A percentile compares a stretch with the other conserved stretches of the same genome.
Evolutionary conservation across 2,113 vertebrate species (phyloP).

Genomic region (Cepphus grylle): DNA sequence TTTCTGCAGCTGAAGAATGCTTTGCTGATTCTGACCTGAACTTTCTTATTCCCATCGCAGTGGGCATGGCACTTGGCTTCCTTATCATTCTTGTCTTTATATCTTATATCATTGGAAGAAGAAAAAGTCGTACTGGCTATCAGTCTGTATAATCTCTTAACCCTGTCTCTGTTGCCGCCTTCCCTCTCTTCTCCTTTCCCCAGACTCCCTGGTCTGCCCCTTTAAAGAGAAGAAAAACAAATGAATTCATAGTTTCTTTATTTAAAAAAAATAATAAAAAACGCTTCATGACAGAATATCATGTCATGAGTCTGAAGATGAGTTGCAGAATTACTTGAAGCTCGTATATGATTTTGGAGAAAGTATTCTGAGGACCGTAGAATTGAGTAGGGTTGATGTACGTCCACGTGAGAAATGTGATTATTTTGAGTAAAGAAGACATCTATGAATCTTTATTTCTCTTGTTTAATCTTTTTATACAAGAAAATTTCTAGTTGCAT

Average conservation of each 20-base stretch:
- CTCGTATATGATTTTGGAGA: conserved; percentile 24
- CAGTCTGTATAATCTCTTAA: conserved; percentile 84
- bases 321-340: background rate
- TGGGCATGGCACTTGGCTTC: conserved; percentile 91
- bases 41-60: conserved; percentile 94
- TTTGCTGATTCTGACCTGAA: conserved; percentile 95
- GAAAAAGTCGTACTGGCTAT: conserved; percentile 93
- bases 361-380: background rate
- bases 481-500: background rate
- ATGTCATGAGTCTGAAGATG: background rate
- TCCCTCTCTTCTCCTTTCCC: background rate
- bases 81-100: conserved; percentile 95
- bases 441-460: background rate
- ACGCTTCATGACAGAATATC: background rate
- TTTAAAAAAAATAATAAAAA: background rate
- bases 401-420: background rate
- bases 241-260: background rate
- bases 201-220: background rate
- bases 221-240: background rate
- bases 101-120: conserved; percentile 93
- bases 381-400: background rate
- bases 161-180: background rate
- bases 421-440: background rate
- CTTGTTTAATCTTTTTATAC: background rate
- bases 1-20: conserved; percentile 92